Base-by-base conservation (phyloP, 2,888 invertebrate species). In the Uropetala carovei region DNA sequence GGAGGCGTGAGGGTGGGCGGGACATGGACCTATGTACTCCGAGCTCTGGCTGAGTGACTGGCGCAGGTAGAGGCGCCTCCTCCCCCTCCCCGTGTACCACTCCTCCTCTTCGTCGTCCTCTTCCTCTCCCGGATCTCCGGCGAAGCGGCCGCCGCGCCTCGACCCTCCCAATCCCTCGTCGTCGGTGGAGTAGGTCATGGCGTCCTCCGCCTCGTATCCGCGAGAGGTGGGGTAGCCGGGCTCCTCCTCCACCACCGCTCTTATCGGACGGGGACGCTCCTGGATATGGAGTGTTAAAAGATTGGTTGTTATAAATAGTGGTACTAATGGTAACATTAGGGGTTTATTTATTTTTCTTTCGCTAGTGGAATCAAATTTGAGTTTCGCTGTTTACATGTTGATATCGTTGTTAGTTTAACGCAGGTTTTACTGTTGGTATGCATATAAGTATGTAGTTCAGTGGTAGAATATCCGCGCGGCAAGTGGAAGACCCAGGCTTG, bases 21-120 rank as follows among this genome's bases (percentile, higher is more conserved):
- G 94, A 92, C 94, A 93, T 58, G 92, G 93, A 91, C 94, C 94
- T 93, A 95, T 94, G 93, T 94, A 94, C 94, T 95, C 94, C 93
- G 94, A 94, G 93, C 95, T 95, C 89, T 89, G 89, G 56, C 89
- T 89, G 89, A 89, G 89, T 43, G 89, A 64, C 56, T 89, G 89
- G 60, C 86, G 86, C 11, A 86, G 86, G 68, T 89, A 89, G 27
- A 89, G 89, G 18, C 89, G 60, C 89, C 89, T 68, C 27, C 89
- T 60, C 0, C 89, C 89, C 18, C 89, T 60, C n/a, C 89, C 89
- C 43, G 89, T 89, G 64, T 89, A 89, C 89, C 89, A 89, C 59
- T 89, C 64, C 89, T 89, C 89, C 43, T 89, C 89, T 43, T 89
- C 89, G 68, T 89, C 89, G 89, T 89, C 89, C 68, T 89, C 89